These are phyloP conservation scores for Tragopan temminckii DNA, from an alignment of 2,797 vertebrate species.

Conservation along the genomic window DNA sequence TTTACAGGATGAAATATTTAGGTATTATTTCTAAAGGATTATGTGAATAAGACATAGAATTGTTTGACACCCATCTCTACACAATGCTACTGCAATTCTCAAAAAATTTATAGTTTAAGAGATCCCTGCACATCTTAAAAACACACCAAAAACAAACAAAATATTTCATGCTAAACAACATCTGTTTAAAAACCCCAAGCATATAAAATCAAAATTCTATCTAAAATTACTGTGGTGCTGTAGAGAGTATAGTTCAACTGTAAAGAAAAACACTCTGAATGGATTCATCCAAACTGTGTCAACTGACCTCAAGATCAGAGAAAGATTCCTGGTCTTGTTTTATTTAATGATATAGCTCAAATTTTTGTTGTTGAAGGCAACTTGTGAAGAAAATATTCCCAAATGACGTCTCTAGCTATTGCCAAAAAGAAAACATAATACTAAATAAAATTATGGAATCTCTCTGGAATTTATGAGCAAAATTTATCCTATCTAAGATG, in stretches of 20 bases:
- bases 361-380: background rate
- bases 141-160: background rate
- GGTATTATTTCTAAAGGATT: background rate
- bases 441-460: background rate
- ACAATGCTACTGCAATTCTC: background rate
- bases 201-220: background rate
- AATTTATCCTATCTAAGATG: background rate
- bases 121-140: rapidly evolving
- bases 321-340: rapidly evolving
- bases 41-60: background rate
- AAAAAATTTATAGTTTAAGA: background rate
- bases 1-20: background rate
- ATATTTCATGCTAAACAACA: rapidly evolving
- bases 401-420: background rate
- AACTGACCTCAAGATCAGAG: background rate
- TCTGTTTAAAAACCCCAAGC: background rate
- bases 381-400: rapidly evolving
- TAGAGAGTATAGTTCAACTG: background rate
- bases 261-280: rapidly evolving
- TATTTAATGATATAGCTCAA: background rate
- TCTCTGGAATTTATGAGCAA: background rate
- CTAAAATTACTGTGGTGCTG: rapidly evolving
- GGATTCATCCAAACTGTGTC: background rate
- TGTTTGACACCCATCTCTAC: rapidly evolving
- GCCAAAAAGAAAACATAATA: background rate